phyloP scores from a whole-genome alignment of 2,113 vertebrate species.

The Psittacara wagleri region DNA sequence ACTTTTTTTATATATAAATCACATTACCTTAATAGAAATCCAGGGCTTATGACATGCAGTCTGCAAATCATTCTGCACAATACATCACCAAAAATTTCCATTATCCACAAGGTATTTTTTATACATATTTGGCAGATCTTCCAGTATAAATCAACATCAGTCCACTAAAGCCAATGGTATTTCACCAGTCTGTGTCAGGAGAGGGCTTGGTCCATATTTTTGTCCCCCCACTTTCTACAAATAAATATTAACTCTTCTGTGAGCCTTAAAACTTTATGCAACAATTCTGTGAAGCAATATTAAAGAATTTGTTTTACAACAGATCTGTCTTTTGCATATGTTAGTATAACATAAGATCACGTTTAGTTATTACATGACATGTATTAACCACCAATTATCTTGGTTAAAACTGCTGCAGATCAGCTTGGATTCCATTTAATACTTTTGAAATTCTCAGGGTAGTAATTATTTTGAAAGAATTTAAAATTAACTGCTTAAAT shows the following conservation, averaged over 20 bases:
- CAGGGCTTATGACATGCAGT: too few species aligned
- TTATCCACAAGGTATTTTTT: neutral
- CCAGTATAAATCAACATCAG: neutral
- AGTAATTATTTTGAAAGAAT: neutral
- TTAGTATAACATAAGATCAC: neutral
- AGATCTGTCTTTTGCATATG: neutral
- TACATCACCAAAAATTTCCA: neutral
- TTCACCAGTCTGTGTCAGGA: neutral
- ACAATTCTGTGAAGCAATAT: neutral
- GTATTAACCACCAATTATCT: neutral
- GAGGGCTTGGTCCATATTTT: neutral
- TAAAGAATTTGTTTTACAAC: neutral
- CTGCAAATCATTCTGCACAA: neutral
- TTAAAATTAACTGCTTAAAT: neutral
- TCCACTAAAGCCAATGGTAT: neutral
- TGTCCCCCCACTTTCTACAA: neutral
- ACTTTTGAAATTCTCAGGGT: neutral
- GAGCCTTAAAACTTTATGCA: neutral
- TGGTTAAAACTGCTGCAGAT: neutral
- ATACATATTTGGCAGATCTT: neutral
- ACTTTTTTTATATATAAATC: too few species aligned
- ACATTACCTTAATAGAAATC: too few species aligned
- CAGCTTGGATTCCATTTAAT: neutral
- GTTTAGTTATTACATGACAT: neutral
- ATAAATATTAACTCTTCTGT: neutral